Base-by-base conservation (phyloP, 2,888 invertebrate genomes). In the Meliscaeva auricollis region DNA sequence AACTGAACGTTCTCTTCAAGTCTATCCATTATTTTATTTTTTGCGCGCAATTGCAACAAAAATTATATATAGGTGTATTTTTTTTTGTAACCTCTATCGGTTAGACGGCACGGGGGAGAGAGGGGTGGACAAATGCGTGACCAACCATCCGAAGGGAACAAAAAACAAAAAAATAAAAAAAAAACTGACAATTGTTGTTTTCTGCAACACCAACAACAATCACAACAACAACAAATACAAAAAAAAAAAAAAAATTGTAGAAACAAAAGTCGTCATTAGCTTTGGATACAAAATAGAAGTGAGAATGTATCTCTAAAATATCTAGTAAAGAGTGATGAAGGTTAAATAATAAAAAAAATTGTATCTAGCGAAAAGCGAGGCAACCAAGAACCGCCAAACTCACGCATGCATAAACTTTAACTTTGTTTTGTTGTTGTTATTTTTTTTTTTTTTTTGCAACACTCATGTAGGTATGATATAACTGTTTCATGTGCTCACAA, bases 371-470 rank as follows among this genome's bases (percentile, higher is more conserved):
- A 26, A 73, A 32, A 48, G n/a, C 58, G 44, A 69, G 76, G 69
- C 38, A 52, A 69, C 41, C 70, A 11, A 77, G 62, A 77, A 69
- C 76, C 41, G 41, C 69, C 48, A 70, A 76, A 82, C 68, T 73
- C 79, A 79, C 78, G 78, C 79, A 83, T 79, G 83, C 72, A 78
- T 78, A 83, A 52, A 73, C 62, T 64, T 41, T 56, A 32, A 15
- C 22, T 32, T 41, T 41, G 35, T 35, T 35, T n/a, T n/a, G n/a
- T n/a, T n/a, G n/a, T 41, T 41, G 13, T 41, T 41, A n/a, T 11
- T 41, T 41, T 50, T 22, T 50, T 6, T 50, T 50, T 26, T 52
- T 73, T 78, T 82, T 78, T 83, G 83, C 78, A 82, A 78, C 48
- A 72, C 26, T 13, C 3, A 48, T 50, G 9, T 38, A 17, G n/a